Conservation (phyloP, 2,888 invertebrate species). For the Eubasilissa splendida region DNA sequence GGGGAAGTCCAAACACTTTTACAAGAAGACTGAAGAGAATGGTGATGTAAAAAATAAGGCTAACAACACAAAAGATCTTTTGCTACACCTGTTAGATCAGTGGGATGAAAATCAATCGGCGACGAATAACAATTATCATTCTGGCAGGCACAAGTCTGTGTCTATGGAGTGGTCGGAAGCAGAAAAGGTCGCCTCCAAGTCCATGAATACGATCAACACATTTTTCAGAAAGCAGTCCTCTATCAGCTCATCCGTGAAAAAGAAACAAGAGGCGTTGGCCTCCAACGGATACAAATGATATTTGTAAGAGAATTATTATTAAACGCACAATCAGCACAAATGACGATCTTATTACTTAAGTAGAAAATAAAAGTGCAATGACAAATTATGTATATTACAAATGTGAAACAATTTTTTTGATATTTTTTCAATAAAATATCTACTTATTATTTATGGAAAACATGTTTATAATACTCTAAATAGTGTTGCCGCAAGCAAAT, state of each 20-base stretch:
- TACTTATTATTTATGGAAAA: conserved; percentile 48
- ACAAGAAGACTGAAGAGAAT: conserved; percentile 62
- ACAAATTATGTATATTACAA: not conserved
- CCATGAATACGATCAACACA: conserved; percentile 86
- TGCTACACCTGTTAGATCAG: conserved; percentile 82
- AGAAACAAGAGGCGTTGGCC: conserved; percentile 64
- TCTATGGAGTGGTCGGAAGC: conserved; percentile 84
- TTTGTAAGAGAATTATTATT: not conserved
- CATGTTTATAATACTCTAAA: conserved; percentile 18
- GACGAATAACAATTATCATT: conserved; percentile 66
- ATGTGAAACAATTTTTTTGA: not conserved
- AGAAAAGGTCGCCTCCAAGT: conserved; percentile 81
- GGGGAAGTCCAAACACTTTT: conserved; percentile 66
- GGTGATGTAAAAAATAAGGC: conserved; percentile 73
- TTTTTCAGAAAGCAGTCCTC: conserved; percentile 81
- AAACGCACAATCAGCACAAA: not conserved
- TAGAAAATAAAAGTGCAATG: conserved; percentile 28
- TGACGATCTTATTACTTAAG: conserved; percentile 17
- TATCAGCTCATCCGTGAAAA: conserved; percentile 68
- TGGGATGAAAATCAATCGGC: conserved; percentile 79
- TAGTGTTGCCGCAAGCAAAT: conserved; percentile 7
- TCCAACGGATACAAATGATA: conserved; percentile 55
- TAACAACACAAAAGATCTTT: conserved; percentile 82
- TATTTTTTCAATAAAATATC: conserved; percentile 29
- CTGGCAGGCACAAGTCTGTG: conserved; percentile 79